phyloP scores from a whole-genome alignment of 2,797 vertebrate genomes.

The Crocidura indochinensis region DNA sequence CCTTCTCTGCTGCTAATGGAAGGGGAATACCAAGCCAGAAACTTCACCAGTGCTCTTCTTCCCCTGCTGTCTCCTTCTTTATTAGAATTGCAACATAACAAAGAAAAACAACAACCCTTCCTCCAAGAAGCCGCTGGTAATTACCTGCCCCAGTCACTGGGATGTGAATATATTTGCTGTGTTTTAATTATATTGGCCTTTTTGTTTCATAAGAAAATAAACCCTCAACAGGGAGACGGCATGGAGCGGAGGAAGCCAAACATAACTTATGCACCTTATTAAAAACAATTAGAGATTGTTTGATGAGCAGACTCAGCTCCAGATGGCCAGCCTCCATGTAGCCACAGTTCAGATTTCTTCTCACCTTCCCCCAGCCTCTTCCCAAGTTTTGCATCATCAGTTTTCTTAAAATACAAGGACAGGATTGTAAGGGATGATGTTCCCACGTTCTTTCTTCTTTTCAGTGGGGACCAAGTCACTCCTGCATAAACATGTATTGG shows the following conservation, averaged over 20 bases:
- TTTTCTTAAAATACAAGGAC: conserved; percentile 82
- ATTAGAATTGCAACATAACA: conserved; percentile 59
- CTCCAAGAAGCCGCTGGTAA: conserved; percentile 60
- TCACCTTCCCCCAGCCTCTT: conserved; percentile 81
- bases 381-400: conserved; percentile 76
- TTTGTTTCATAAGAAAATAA: conserved; percentile 82
- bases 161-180: conserved; percentile 64
- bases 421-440: conserved; percentile 68
- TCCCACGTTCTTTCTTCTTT: conserved; percentile 70
- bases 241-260: conserved; percentile 74
- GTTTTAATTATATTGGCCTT: conserved; percentile 82
- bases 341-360: conserved; percentile 72
- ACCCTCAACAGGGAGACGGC: conserved; percentile 77
- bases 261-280: conserved; percentile 81
- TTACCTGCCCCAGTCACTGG: conserved; percentile 69
- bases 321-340: conserved; percentile 82
- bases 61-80: not conserved
- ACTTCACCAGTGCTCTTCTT: not conserved
- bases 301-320: conserved; percentile 77
- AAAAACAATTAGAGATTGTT: conserved; percentile 84
- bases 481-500: conserved; percentile 12
- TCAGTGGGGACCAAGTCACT: not conserved
- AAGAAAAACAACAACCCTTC: conserved; percentile 46
- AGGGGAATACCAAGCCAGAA: not conserved
- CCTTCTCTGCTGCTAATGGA: conserved; percentile 12